Conservation (phyloP, 2,888 invertebrate species). For the Apeira syringaria region DNA sequence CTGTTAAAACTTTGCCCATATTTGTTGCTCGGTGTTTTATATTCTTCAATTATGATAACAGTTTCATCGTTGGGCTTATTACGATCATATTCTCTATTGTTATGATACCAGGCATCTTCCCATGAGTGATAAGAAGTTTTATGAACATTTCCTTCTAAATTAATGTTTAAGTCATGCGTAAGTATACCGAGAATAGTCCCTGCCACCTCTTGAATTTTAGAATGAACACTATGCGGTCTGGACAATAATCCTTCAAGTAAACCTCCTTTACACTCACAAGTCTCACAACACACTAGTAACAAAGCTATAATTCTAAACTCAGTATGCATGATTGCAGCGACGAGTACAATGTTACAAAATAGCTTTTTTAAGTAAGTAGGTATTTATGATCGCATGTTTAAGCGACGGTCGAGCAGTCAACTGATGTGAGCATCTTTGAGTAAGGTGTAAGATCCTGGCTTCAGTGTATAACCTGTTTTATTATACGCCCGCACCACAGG, state of each 20-base stretch:
- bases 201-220: slow-evolving; percentile 47
- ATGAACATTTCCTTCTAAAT: slow-evolving; percentile 38
- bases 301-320: slow-evolving; percentile 35
- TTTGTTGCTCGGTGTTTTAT: slow-evolving; percentile 11
- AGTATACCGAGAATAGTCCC: slow-evolving; percentile 50
- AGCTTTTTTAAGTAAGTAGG: too few relatives aligned
- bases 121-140: slow-evolving; percentile 22
- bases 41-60: slow-evolving; percentile 44
- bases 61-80: slow-evolving; percentile 37
- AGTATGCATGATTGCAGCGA: slow-evolving; percentile 25
- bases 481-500: too few relatives aligned
- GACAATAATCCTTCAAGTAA: slow-evolving; percentile 42
- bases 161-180: slow-evolving; percentile 40
- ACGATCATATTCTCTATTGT: slow-evolving; percentile 27
- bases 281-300: slow-evolving; percentile 31
- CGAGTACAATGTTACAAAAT: too few relatives aligned
- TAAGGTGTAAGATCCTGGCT: slow-evolving; percentile 32
- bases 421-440: slow-evolving; percentile 44
- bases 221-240: slow-evolving; percentile 42
- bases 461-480: slow-evolving; percentile 41
- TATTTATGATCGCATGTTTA: too few relatives aligned
- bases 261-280: slow-evolving; percentile 37
- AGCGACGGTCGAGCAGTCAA: slow-evolving; percentile 33
- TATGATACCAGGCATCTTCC: slow-evolving; percentile 19
- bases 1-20: slow-evolving; percentile 18